Evolutionary conservation across 2,888 invertebrate species (phyloP), one percentile per base, ranked within the genome.

Genomic region (Sussaba pulchella): DNA sequence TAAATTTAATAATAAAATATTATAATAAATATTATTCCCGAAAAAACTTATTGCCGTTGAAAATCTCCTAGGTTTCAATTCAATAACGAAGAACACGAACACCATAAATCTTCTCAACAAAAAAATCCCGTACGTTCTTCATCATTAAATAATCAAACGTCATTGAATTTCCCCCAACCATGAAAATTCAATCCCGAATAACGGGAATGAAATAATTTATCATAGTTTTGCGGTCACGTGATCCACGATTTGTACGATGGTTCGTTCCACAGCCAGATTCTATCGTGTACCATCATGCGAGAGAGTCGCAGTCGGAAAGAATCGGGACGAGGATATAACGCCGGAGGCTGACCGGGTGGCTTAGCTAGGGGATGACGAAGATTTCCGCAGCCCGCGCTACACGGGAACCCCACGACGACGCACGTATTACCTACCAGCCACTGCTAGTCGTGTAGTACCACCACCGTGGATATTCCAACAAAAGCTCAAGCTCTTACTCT

Each of bases 401-500:
- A 88, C 84, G 87, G 88, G 86, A 87, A 88, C 85, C 85, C 81
- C 57, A 31, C 31, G 70, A 76, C 63, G 71, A 52, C 43, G 63
- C 76, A 45, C 66, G 63, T 57, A 69, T 75, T 47, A 69, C n/a
- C 66, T 21, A 36, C 57, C 47, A 26, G 21, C 19, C 1, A 19
- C 50, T 21, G 45, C n/a, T n/a, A n/a, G 45, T 69, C 47, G 43
- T 78, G 70, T 71, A 77, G 21, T 76, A 43, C 39, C 36, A 39
- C 36, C 36, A 50, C n/a, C 17, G 19, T 47, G 36, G 63, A 78
- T 43, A 81, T 84, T 77, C 85, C 86, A 89, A 91, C 91, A 89
- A 91, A 91, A 91, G 90, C 90, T 87, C 85, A 87, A 59, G 52
- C 81, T 77, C 76, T 73, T 64, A 72, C 76, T n/a, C n/a, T 76